A percentile compares a stretch with the other conserved stretches of the same genome.
Conservation (phyloP, 2,888 invertebrate genomes). For the Drosophila colorata region DNA sequence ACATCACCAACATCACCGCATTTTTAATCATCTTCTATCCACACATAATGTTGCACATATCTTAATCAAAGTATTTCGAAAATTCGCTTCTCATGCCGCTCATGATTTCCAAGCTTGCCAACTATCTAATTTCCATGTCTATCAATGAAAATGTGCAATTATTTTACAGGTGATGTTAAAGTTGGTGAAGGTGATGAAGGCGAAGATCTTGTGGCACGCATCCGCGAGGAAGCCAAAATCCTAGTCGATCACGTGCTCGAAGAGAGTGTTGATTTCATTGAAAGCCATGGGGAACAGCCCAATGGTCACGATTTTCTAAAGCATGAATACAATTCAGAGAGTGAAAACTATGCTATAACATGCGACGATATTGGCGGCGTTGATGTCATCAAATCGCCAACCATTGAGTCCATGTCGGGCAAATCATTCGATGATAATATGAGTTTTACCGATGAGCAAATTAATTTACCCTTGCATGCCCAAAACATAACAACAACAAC, state of each 20-base stretch:
- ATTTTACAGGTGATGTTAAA: slow-evolving; percentile 71
- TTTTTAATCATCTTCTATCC: slow-evolving; percentile 44
- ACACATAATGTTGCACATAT: slow-evolving; percentile 54
- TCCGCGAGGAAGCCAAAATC: slow-evolving; percentile 84
- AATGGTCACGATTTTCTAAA: slow-evolving; percentile 70
- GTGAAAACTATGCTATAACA: slow-evolving; percentile 85
- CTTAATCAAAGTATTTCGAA: slow-evolving; percentile 20
- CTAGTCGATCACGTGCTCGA: slow-evolving; percentile 84
- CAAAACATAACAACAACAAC: slow-evolving; percentile 67
- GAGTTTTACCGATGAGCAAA: slow-evolving; percentile 83
- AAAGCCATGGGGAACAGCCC: slow-evolving; percentile 70
- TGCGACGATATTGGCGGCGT: slow-evolving; percentile 84
- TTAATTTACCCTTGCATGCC: slow-evolving; percentile 75
- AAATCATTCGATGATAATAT: slow-evolving; percentile 85
- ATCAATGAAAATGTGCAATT: slow-evolving; percentile 73
- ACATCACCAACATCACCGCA: slow-evolving; percentile 62
- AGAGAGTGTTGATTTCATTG: slow-evolving; percentile 84
- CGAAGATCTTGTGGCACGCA: slow-evolving; percentile 66
- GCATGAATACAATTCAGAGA: slow-evolving; percentile 83
- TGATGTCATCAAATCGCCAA: slow-evolving; percentile 84
- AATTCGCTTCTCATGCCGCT: slow-evolving; percentile 60
- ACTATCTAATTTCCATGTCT: slow-evolving; percentile 50
- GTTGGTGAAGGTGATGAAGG: slow-evolving; percentile 66
- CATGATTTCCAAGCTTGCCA: slow-evolving; percentile 68
- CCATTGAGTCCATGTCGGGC: slow-evolving; percentile 85